These are phyloP conservation scores for Andrena praecox DNA, from an alignment of 2,888 invertebrate species.

Conservation along the genomic window DNA sequence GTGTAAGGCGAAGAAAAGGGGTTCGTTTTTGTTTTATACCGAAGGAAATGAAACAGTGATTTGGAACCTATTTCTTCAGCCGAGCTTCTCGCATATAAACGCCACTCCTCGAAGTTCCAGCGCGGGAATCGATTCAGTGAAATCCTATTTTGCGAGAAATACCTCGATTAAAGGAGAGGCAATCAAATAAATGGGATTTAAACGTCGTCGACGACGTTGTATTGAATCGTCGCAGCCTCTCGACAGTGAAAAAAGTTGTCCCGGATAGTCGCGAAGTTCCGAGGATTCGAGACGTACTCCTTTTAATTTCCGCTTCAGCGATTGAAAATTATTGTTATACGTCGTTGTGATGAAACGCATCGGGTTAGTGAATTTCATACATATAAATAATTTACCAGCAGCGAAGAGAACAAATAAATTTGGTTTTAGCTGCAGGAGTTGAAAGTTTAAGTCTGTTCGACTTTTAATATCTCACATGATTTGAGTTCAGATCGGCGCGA, in stretches of 20 bases:
- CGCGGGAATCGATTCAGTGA: slow-evolving; percentile 47
- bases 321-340: neutral
- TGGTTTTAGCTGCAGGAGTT: too few species aligned
- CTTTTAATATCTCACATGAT: too few species aligned
- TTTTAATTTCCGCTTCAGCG: neutral
- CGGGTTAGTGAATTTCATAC: too few species aligned
- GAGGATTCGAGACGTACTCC: neutral
- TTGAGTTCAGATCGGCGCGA: too few species aligned
- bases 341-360: too few species aligned
- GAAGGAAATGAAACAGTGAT: slow-evolving; percentile 32
- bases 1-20: neutral
- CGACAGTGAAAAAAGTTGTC: slow-evolving; percentile 42
- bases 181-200: slow-evolving; percentile 79
- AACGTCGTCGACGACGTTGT: slow-evolving; percentile 70
- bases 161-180: slow-evolving; percentile 73
- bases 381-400: too few species aligned
- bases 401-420: too few species aligned
- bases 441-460: too few species aligned
- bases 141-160: slow-evolving; percentile 66
- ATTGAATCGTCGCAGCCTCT: slow-evolving; percentile 45
- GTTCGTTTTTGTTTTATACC: neutral
- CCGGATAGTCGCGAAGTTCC: neutral
- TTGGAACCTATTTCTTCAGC: slow-evolving; percentile 52
- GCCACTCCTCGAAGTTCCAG: slow-evolving; percentile 41
- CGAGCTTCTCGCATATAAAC: slow-evolving; percentile 60